Evolutionary conservation across 2,888 invertebrate species (phyloP).

Genomic region (Nomada fabriciana): DNA sequence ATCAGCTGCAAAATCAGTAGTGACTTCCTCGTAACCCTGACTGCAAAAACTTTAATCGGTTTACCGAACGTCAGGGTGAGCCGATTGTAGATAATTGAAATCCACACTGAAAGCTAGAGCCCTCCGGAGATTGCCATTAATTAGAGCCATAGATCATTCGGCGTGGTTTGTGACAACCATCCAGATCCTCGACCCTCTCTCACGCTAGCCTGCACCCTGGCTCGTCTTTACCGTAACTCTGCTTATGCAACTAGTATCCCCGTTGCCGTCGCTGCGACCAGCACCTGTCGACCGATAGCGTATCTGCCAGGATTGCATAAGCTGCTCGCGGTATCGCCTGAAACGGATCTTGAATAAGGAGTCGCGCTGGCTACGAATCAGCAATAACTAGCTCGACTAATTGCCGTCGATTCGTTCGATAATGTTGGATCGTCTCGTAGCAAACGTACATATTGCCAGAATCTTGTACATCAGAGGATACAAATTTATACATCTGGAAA

Average conservation of each 20-base stretch:
- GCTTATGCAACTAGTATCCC: constrained; percentile 61
- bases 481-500: background rate
- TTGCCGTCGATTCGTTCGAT: background rate
- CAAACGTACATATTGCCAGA: background rate
- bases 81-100: constrained; percentile 78
- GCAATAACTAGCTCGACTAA: constrained; percentile 4
- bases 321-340: constrained; percentile 55
- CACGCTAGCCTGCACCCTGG: constrained; percentile 46
- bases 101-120: constrained; percentile 74
- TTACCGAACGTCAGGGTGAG: constrained; percentile 54
- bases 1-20: too few relatives aligned
- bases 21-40: background rate
- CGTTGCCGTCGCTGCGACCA: constrained; percentile 28
- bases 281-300: constrained; percentile 49
- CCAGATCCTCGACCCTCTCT: constrained; percentile 69
- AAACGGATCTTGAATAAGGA: constrained; percentile 60
- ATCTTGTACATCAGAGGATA: background rate
- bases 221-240: constrained; percentile 66
- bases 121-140: constrained; percentile 78
- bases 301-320: constrained; percentile 62
- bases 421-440: background rate
- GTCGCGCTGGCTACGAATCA: constrained; percentile 27
- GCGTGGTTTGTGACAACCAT: constrained; percentile 76
- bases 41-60: constrained; percentile 73
- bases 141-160: constrained; percentile 79